Base-by-base conservation (phyloP, 2,113 vertebrate species). In the Alosa alosa region DNA sequence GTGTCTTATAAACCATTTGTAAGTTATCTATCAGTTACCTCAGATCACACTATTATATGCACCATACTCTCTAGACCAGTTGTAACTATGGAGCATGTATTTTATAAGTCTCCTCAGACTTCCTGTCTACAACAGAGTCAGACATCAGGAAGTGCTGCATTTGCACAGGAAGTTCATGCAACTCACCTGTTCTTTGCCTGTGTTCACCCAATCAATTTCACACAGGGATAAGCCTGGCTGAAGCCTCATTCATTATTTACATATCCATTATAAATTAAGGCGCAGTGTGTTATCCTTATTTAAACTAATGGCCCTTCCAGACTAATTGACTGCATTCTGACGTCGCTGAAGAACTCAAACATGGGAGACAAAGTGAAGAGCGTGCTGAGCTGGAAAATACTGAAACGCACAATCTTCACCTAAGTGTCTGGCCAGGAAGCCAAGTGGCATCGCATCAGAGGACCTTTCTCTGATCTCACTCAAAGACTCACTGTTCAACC, bases 221-320 rank as follows among this genome's bases (percentile, higher is more conserved):
- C 83, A 60, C 86, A 78, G 7, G 84, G 81, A 83, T 36, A 86
- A 88, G 84, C 68, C 88, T 86, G 88, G 87, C 89, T 52, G 50
- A 83, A 88, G 84, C 36, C 88, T 88, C 90, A 87, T 91, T 91
- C 87, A 94, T 93, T 92, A 92, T 92, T 91, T 90, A 92, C 84
- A 91, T 81, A 86, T 88, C 86, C 89, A 88, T 89, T 89, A 44
- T 64, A 86, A 84, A 88, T 88, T 68, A 81, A 81, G 36, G 91
- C 90, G 88, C 89, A 88, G 91, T 90, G 86, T 91, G 89, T 90
- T 85, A 86, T 86, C 87, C 91, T 90, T 90, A 89, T 92, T 91
- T 91, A 92, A 94, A 93, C 87, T 90, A 91, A 92, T 91, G 88
- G 89, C 87, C 91, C 88, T 87, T n/a, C 49, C 75, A 84, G 86